phyloP scores from a whole-genome alignment of 2,797 vertebrate genomes.

The Xiphophorus birchmanni region DNA sequence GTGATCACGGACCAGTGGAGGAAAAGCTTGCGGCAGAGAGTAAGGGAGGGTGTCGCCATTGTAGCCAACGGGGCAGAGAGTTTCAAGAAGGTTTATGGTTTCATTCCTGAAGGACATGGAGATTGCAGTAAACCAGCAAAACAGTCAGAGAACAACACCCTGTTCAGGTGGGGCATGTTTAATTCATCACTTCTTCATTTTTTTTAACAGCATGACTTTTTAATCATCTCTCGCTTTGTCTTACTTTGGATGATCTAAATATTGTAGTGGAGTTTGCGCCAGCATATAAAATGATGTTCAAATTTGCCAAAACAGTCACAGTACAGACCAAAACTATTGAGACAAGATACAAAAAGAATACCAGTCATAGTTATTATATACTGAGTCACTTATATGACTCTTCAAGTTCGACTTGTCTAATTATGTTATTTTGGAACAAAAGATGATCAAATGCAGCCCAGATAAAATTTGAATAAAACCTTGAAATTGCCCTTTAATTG shows the following conservation, averaged over 20 bases:
- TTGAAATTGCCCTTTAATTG: not conserved
- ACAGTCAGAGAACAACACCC: conserved; percentile 79
- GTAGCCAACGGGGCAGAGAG: conserved; percentile 91
- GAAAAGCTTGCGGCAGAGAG: conserved; percentile 92
- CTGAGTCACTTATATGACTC: not conserved
- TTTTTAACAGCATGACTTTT: not conserved
- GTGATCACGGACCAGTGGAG: conserved; percentile 96
- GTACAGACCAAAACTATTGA: not conserved
- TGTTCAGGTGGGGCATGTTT: conserved; percentile 86
- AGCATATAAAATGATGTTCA: not conserved
- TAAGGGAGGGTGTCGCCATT: conserved; percentile 94
- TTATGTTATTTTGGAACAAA: not conserved
- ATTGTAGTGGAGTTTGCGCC: not conserved
- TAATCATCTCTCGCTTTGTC: not conserved
- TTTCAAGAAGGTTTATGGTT: conserved; percentile 85
- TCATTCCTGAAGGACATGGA: conserved; percentile 85
- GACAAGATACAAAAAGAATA: not conserved
- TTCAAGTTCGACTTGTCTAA: not conserved
- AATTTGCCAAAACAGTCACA: not conserved
- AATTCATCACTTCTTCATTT: not conserved
- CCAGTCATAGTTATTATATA: not conserved
- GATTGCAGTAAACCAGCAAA: conserved; percentile 83
- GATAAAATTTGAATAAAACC: not conserved
- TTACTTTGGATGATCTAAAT: not conserved
- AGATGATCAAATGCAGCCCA: not conserved